Conservation (phyloP, 1,140 invertebrate species). For the Theocolax elegans region DNA sequence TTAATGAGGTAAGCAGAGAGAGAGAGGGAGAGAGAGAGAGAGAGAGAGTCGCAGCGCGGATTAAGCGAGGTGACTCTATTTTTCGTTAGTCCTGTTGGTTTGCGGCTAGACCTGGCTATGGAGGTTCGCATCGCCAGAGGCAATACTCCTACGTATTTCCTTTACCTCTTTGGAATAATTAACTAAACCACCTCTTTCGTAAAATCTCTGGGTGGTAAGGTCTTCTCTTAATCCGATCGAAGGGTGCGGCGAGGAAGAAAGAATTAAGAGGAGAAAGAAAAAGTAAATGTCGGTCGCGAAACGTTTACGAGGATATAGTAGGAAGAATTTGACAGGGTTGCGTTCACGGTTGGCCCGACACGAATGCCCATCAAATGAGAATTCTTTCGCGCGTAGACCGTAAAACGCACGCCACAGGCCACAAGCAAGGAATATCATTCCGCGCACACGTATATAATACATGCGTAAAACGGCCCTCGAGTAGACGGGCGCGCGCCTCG, state of each 20-base stretch:
- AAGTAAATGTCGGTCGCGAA: neutral
- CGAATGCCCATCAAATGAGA: constrained; percentile 8
- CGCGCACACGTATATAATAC: neutral
- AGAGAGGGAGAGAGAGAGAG: neutral
- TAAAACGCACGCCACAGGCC: neutral
- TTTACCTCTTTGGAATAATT: constrained; percentile 61
- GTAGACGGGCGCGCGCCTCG: neutral
- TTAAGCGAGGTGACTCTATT: neutral
- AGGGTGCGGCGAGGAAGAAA: no score
- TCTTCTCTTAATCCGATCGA: neutral
- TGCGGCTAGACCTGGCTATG: no score
- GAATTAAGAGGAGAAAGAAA: neutral
- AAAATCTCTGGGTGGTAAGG: constrained; percentile 3
- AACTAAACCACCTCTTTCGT: constrained; percentile 57
- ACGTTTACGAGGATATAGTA: no score
- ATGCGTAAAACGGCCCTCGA: neutral
- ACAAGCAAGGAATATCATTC: neutral
- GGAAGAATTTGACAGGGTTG: no score
- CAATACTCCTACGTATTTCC: constrained; percentile 31
- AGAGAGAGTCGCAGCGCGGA: neutral
- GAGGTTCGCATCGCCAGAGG: constrained; percentile 10
- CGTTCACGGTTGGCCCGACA: neutral
- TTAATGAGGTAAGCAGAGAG: neutral
- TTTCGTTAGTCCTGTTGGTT: neutral
- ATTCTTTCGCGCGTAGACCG: neutral